A percentile compares a stretch with the other conserved stretches of the same genome.
Evolutionary conservation across 2,888 invertebrate genomes (phyloP).

Genomic region (Cyclophora punctaria): DNA sequence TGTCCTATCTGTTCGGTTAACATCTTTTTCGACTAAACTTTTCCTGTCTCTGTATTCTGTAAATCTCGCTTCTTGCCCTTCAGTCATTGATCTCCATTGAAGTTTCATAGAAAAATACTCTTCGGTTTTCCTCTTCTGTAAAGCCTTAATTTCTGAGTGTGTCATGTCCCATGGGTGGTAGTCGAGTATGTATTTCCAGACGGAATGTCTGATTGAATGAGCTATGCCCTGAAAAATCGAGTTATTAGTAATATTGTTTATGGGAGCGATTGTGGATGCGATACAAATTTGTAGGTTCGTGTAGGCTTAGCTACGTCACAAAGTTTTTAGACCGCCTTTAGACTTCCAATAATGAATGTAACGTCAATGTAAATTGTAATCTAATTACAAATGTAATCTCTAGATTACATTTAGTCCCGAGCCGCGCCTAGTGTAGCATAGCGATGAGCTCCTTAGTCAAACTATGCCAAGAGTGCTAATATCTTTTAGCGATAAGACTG

Average conservation of each 20-base stretch:
- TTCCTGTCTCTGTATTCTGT: slow-evolving; percentile 92
- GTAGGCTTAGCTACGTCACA: neutral
- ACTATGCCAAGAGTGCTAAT: too few species aligned
- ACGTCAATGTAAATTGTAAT: too few species aligned
- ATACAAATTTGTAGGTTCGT: too few species aligned
- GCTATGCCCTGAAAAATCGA: slow-evolving; percentile 80
- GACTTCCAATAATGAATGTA: too few species aligned
- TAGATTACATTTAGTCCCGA: too few species aligned
- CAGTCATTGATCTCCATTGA: slow-evolving; percentile 95
- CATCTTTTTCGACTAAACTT: slow-evolving; percentile 97
- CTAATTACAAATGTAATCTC: too few species aligned
- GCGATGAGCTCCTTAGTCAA: too few species aligned
- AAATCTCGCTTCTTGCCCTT: slow-evolving; percentile 87
- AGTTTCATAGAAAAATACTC: slow-evolving; percentile 97
- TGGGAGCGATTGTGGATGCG: too few species aligned
- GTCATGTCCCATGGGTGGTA: slow-evolving; percentile 92
- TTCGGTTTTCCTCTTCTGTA: slow-evolving; percentile 82
- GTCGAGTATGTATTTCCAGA: slow-evolving; percentile 96
- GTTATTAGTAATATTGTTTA: too few species aligned
- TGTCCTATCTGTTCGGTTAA: slow-evolving; percentile 94
- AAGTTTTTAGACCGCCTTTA: neutral
- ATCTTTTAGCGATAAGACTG: too few species aligned
- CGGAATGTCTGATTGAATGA: slow-evolving; percentile 83
- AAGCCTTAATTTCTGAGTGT: slow-evolving; percentile 78
- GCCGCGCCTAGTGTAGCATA: too few species aligned